A percentile compares a stretch with the other conserved stretches of the same genome.
These are phyloP conservation scores for Vireo griseus DNA, from an alignment of 2,797 vertebrate genomes.

Conservation along the genomic window DNA sequence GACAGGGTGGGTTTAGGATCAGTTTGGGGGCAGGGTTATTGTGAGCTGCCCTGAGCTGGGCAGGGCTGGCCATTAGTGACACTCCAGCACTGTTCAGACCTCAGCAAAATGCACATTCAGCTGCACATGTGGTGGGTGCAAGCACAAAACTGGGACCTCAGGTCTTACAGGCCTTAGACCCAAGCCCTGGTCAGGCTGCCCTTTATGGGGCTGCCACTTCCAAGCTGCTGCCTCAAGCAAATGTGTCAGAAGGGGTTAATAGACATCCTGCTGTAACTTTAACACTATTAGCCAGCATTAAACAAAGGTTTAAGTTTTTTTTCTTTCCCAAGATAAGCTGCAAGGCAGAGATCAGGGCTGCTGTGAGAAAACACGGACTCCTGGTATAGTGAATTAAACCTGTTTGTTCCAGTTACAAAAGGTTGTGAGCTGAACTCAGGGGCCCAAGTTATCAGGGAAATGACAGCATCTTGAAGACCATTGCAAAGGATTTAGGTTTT, in stretches of 20 bases:
- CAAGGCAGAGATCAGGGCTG: neutral
- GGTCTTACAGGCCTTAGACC: neutral
- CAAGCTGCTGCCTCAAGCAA: neutral
- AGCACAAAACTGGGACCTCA: neutral
- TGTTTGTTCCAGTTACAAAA: neutral
- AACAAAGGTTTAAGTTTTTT: neutral
- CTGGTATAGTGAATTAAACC: neutral
- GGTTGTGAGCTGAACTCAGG: neutral
- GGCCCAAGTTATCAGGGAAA: neutral
- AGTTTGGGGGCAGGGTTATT: neutral
- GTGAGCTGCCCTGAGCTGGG: neutral
- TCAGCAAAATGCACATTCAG: neutral
- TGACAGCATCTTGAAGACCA: neutral
- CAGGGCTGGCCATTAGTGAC: neutral
- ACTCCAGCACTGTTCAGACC: neutral
- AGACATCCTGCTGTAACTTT: neutral
- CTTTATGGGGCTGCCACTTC: neutral
- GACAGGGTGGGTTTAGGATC: neutral
- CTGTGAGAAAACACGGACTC: neutral
- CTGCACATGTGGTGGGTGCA: fast-evolving
- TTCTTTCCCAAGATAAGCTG: neutral
- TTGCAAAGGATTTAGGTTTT: neutral
- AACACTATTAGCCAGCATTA: neutral
- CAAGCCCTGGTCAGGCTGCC: neutral
- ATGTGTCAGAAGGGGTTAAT: neutral